Conservation (phyloP, 1,140 invertebrate genomes). For the Eufriesea mexicana region DNA sequence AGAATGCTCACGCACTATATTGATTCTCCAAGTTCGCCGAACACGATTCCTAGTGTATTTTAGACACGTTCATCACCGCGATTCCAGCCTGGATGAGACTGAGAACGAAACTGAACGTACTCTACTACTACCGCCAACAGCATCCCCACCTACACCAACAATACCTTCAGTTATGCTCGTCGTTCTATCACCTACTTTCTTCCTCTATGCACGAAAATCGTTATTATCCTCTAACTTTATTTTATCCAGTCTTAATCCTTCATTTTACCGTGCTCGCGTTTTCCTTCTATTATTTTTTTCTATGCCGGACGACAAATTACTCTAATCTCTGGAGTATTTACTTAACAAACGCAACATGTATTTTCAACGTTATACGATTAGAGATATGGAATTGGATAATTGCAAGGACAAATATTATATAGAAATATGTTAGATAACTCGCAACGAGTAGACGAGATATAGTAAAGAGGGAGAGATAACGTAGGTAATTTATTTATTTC, state of each 20-base stretch:
- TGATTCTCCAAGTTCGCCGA: conserved; percentile 11
- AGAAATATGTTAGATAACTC: neutral
- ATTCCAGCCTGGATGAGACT: conserved; percentile 49
- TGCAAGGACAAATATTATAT: neutral
- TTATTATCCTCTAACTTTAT: neutral
- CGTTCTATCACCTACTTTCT: conserved; percentile 44
- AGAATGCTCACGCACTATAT: neutral
- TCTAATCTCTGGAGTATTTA: neutral
- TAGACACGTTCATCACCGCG: conserved; percentile 17
- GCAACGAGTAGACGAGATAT: neutral
- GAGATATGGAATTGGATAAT: neutral
- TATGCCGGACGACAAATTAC: neutral
- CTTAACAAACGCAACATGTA: neutral
- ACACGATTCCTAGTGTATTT: neutral
- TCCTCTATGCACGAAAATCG: conserved; percentile 19
- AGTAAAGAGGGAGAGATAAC: neutral
- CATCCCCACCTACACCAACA: conserved; percentile 46
- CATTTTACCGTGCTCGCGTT: neutral
- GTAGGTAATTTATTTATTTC: neutral
- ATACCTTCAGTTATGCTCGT: conserved; percentile 20
- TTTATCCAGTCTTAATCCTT: neutral
- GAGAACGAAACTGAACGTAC: conserved; percentile 53
- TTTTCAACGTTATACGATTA: neutral
- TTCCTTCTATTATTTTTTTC: neutral
- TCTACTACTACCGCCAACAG: conserved; percentile 18